Percentiles rank a stretch among this genome's conserved stretches.
These are phyloP conservation scores for Calonectris borealis DNA, from an alignment of 2,113 vertebrate genomes.

Conservation along the genomic window DNA sequence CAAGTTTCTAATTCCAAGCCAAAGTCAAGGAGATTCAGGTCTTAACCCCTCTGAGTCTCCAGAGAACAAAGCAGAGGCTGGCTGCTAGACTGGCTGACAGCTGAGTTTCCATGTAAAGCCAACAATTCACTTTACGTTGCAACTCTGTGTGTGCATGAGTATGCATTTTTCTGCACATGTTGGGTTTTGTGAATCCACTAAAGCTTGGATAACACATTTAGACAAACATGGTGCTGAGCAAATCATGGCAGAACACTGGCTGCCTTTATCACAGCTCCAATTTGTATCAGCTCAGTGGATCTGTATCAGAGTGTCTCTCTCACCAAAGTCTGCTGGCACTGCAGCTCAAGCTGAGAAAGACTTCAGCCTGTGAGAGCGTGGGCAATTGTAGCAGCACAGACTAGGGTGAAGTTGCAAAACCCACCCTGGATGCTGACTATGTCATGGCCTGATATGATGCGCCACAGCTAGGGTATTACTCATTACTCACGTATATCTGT, in stretches of 20 bases:
- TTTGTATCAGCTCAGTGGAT: background rate
- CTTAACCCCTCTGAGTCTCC: conserved; percentile 12
- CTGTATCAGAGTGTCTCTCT: background rate
- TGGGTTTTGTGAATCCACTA: background rate
- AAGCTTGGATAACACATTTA: background rate
- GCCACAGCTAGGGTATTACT: background rate
- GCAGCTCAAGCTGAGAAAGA: background rate
- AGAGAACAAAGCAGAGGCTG: background rate
- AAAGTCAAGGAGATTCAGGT: conserved; percentile 42
- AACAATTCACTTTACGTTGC: background rate
- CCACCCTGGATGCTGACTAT: background rate
- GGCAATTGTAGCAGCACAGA: background rate
- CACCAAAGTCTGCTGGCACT: background rate
- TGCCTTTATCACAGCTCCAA: background rate
- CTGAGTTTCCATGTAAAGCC: background rate
- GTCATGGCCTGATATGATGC: background rate
- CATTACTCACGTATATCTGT: background rate
- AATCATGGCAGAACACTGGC: background rate
- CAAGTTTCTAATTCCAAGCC: conserved; percentile 42
- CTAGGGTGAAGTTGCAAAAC: background rate
- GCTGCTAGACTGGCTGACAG: background rate
- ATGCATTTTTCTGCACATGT: background rate
- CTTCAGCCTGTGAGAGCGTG: background rate
- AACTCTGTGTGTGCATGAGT: background rate
- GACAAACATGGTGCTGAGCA: background rate